A percentile compares a stretch with the other conserved stretches of the same genome.
Conservation (phyloP, 2,888 invertebrate genomes). For the Drosophila kanekoi region DNA sequence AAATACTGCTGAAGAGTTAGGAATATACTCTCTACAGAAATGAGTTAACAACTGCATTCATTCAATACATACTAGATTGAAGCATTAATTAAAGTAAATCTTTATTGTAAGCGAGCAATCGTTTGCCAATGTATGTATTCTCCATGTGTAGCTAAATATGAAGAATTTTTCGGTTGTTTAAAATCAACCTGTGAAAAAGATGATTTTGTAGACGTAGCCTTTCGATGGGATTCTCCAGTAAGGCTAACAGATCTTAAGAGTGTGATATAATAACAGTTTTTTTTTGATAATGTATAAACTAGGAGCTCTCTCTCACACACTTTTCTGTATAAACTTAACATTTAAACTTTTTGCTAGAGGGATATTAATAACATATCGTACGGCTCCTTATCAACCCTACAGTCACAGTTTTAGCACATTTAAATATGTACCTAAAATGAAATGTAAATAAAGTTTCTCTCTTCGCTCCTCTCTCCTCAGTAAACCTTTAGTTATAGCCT, state of each 20-base stretch:
- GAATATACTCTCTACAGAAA: neutral
- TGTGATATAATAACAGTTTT: neutral
- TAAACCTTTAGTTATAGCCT: slow-evolving; percentile 25
- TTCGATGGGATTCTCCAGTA: neutral
- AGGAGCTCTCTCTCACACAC: neutral
- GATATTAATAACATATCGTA: neutral
- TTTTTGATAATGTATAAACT: too few relatives aligned
- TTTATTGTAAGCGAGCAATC: too few relatives aligned
- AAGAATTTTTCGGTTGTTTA: too few relatives aligned
- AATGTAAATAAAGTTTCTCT: slow-evolving; percentile 62
- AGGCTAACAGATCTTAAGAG: neutral
- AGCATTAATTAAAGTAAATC: too few relatives aligned
- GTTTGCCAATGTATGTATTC: too few relatives aligned
- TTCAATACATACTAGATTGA: too few relatives aligned
- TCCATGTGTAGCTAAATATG: too few relatives aligned
- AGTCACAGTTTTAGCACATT: slow-evolving; percentile 14
- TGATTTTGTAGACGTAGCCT: neutral
- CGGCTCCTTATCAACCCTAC: slow-evolving; percentile 6
- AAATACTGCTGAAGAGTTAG: neutral
- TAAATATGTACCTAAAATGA: slow-evolving; percentile 57
- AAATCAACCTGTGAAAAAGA: too few relatives aligned
- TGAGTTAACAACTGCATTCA: too few relatives aligned
- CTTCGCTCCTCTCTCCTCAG: neutral
- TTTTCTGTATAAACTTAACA: neutral
- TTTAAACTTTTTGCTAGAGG: neutral